A percentile compares a stretch with the other conserved stretches of the same genome.
These are phyloP conservation scores for Brachionus manjavacas DNA, from an alignment of 1,140 invertebrate species.

Conservation along the genomic window DNA sequence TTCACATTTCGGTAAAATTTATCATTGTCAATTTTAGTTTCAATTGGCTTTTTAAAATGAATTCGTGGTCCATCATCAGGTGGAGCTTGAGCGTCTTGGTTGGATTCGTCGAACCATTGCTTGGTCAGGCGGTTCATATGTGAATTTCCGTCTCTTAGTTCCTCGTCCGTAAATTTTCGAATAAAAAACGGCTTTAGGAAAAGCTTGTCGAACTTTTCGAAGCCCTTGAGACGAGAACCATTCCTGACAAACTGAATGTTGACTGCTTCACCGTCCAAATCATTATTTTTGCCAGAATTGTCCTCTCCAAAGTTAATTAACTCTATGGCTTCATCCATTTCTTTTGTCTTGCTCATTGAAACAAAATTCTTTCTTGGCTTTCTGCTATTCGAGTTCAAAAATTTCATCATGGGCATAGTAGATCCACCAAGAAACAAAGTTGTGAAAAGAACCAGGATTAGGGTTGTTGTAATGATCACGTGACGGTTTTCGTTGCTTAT, in stretches of 20 bases:
- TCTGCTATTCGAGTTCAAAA: not conserved
- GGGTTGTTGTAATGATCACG: constrained; percentile 91
- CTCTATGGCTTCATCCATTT: constrained; percentile 66
- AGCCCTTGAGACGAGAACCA: constrained; percentile 67
- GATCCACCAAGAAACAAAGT: constrained; percentile 88
- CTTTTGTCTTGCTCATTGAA: constrained; percentile 1
- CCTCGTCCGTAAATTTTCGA: constrained; percentile 81
- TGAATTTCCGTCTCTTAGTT: constrained; percentile 85
- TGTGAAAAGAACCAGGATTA: constrained; percentile 92
- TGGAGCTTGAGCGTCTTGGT: not conserved
- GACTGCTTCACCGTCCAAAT: constrained; percentile 46
- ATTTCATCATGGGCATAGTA: constrained; percentile 80
- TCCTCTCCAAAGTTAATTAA: constrained; percentile 93
- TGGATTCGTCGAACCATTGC: constrained; percentile 80
- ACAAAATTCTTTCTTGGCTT: not conserved
- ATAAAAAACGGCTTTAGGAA: constrained; percentile 94
- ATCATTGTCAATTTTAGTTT: constrained; percentile 18
- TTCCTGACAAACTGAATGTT: constrained; percentile 9
- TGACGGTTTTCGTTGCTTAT: constrained; percentile 76
- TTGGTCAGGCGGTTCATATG: constrained; percentile 92
- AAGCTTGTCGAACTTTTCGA: constrained; percentile 81
- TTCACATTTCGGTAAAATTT: constrained; percentile 9
- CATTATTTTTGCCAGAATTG: constrained; percentile 80
- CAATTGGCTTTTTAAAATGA: constrained; percentile 22
- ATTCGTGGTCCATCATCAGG: not conserved